A percentile compares a stretch with the other conserved stretches of the same genome.
Conservation (phyloP, 1,140 invertebrate species). For the Microvelia longipes region DNA sequence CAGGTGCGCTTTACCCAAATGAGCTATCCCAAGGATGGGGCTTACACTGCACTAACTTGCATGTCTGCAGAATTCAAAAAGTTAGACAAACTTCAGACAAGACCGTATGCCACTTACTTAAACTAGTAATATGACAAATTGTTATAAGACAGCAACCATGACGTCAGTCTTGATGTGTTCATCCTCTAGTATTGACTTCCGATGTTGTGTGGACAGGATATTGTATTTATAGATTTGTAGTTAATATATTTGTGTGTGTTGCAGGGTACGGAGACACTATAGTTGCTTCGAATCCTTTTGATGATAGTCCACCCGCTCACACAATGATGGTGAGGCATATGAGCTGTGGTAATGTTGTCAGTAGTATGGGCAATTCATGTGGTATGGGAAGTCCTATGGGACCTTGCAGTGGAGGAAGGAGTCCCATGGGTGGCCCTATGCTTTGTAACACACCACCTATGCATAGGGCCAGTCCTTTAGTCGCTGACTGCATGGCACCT, state of each 20-base stretch:
- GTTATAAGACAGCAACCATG: no score
- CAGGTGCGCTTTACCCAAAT: no score
- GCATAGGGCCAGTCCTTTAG: slow-evolving; percentile 21
- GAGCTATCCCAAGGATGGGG: no score
- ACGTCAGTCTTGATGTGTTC: no score
- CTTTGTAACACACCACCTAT: slow-evolving; percentile 26
- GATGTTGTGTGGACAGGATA: no score
- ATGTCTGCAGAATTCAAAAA: no score
- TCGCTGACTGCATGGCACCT: slow-evolving; percentile 18
- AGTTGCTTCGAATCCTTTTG: slow-evolving; percentile 87
- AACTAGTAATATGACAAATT: no score
- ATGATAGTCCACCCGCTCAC: slow-evolving; percentile 60
- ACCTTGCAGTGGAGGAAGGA: slow-evolving; percentile 25
- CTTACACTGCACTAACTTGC: no score
- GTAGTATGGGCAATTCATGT: slow-evolving; percentile 36
- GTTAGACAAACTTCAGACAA: no score
- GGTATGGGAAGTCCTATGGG: slow-evolving; percentile 34
- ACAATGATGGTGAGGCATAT: slow-evolving; percentile 39
- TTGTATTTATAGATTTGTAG: neutral
- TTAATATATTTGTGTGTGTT: neutral
- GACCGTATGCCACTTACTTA: no score
- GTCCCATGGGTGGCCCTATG: slow-evolving; percentile 19
- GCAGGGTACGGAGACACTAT: slow-evolving; percentile 76
- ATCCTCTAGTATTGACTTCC: no score
- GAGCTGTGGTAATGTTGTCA: slow-evolving; percentile 40